Evolutionary conservation across 1,140 invertebrate species (phyloP).

Genomic region (Linepithema humile): DNA sequence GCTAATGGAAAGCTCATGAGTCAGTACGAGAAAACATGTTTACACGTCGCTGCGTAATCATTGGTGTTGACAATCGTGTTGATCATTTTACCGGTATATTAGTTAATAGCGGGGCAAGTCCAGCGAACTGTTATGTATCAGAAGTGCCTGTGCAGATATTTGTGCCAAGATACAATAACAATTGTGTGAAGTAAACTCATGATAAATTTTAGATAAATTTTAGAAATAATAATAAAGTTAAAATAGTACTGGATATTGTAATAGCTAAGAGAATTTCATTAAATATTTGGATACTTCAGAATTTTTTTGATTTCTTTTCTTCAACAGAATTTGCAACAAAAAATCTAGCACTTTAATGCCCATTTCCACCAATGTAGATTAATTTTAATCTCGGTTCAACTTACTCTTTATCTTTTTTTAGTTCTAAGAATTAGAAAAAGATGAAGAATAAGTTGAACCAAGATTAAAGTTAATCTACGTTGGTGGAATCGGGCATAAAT

Average conservation of each 20-base stretch:
- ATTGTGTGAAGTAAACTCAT: background rate
- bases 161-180: background rate
- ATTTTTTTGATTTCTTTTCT: background rate
- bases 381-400: no score
- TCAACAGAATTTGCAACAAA: background rate
- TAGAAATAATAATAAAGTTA: background rate
- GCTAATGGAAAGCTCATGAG: slow-evolving; percentile 15
- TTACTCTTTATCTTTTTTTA: no score
- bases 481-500: no score
- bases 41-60: background rate
- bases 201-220: no score
- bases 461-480: no score
- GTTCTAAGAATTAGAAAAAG: no score
- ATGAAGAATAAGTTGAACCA: no score
- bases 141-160: background rate
- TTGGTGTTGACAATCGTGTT: background rate
- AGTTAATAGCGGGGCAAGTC: background rate
- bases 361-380: no score
- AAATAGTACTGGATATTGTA: background rate
- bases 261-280: background rate
- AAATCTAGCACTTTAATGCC: background rate
- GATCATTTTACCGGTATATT: background rate
- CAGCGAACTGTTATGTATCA: background rate
- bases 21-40: slow-evolving; percentile 40
- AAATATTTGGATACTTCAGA: background rate